These are phyloP conservation scores for Neocrepidodera transversa DNA, from an alignment of 2,888 invertebrate species.

Conservation along the genomic window DNA sequence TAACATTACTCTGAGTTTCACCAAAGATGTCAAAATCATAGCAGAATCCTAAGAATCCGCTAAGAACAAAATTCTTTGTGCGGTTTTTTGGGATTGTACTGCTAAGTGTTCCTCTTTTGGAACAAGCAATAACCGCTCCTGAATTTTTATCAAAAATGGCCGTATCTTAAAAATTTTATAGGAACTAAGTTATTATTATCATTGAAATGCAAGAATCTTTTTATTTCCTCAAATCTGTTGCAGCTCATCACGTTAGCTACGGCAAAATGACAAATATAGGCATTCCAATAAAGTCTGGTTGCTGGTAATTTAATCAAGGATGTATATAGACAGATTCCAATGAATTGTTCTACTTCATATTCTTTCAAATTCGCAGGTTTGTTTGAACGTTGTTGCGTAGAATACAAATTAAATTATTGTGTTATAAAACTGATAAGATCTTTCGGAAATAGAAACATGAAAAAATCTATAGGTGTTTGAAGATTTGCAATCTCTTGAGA, in stretches of 20 bases:
- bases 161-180: conserved; percentile 1
- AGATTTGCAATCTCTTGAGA: too few species aligned
- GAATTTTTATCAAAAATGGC: conserved; percentile 6
- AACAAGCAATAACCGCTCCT: conserved; percentile 7
- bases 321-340: conserved; percentile 10
- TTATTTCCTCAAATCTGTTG: too few species aligned
- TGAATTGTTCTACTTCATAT: too few species aligned
- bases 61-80: conserved; percentile 22
- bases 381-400: too few species aligned
- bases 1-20: conserved; percentile 20
- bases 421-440: conserved; percentile 8
- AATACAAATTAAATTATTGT: conserved; percentile 16
- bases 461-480: conserved; percentile 1
- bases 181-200: conserved; percentile 1
- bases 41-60: conserved; percentile 29
- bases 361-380: too few species aligned
- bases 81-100: conserved; percentile 24
- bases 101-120: too few species aligned
- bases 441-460: conserved; percentile 10
- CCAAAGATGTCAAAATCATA: conserved; percentile 28
- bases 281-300: conserved; percentile 21
- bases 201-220: conserved; percentile 11
- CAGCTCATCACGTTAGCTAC: conserved; percentile 20
- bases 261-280: conserved; percentile 5
- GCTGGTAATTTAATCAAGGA: conserved; percentile 1